phyloP scores from a whole-genome alignment of 92 coral and sea anemone genomes.

The Zoanthus sansibaricus region DNA sequence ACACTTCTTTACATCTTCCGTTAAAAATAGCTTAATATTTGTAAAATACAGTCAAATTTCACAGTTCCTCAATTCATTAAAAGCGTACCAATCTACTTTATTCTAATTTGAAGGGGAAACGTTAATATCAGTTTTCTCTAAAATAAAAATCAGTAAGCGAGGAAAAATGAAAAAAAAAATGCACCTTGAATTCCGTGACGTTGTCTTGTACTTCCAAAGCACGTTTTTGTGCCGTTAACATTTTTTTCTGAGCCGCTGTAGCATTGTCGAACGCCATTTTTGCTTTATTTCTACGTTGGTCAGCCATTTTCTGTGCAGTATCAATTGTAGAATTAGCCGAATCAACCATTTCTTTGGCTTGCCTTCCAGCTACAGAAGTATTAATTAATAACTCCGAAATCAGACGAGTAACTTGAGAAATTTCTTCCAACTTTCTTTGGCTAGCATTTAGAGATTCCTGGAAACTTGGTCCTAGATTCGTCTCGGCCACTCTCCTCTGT shows the following conservation, averaged over 20 bases:
- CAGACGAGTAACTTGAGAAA: constrained; percentile 50
- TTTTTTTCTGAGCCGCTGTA: constrained; percentile 56
- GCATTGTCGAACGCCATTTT: constrained; percentile 67
- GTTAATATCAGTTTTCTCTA: no score
- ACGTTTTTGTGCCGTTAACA: constrained; percentile 52
- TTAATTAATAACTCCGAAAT: constrained; percentile 43
- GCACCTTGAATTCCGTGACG: constrained; percentile 80
- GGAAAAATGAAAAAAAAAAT: not conserved
- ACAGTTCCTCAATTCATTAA: no score
- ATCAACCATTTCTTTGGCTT: constrained; percentile 64
- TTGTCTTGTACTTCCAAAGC: constrained; percentile 65
- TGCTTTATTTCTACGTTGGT: constrained; percentile 72
- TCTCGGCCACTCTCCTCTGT: constrained; percentile 62
- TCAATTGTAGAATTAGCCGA: constrained; percentile 64
- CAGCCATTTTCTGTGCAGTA: constrained; percentile 59
- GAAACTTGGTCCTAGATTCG: constrained; percentile 69
- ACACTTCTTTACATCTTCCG: no score
- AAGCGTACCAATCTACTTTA: no score
- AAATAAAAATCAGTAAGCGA: not conserved
- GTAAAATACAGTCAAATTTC: no score
- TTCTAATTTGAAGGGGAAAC: no score
- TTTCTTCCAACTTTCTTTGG: constrained; percentile 55
- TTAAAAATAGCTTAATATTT: no score
- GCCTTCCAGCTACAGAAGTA: constrained; percentile 54
- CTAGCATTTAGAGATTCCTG: constrained; percentile 63